These are phyloP conservation scores for Phoeniculus purpureus DNA, from an alignment of 2,797 vertebrate genomes.

Conservation along the genomic window DNA sequence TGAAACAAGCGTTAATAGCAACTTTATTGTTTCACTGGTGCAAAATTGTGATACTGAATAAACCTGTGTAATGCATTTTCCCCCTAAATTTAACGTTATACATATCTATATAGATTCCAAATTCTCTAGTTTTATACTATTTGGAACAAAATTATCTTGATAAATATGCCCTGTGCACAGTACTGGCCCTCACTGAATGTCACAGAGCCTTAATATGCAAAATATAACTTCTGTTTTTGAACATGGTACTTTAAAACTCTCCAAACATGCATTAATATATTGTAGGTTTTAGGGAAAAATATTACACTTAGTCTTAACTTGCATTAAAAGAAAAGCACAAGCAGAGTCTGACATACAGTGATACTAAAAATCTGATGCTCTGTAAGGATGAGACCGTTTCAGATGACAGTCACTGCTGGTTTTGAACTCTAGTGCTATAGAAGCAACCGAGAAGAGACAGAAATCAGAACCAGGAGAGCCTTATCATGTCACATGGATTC, in stretches of 20 bases:
- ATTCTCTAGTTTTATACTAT: constrained; percentile 80
- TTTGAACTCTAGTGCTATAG: constrained; percentile 70
- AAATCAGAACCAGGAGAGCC: constrained; percentile 11
- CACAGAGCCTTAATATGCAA: constrained; percentile 80
- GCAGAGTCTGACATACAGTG: constrained; percentile 71
- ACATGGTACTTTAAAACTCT: constrained; percentile 76
- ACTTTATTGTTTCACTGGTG: constrained; percentile 85
- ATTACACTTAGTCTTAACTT: constrained; percentile 72
- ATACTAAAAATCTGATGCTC: constrained; percentile 64
- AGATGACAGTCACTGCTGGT: constrained; percentile 64
- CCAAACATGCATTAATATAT: constrained; percentile 81
- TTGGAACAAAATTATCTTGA: constrained; percentile 79
- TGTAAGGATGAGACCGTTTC: constrained; percentile 61
- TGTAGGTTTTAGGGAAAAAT: constrained; percentile 75
- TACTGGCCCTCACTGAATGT: constrained; percentile 73
- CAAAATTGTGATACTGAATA: constrained; percentile 76
- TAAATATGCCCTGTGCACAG: constrained; percentile 78
- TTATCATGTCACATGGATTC: constrained; percentile 46
- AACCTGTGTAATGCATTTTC: constrained; percentile 80
- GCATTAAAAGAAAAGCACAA: constrained; percentile 71
- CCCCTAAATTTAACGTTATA: constrained; percentile 89
- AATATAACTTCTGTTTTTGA: constrained; percentile 80
- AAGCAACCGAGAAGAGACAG: constrained; percentile 64
- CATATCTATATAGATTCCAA: constrained; percentile 84
- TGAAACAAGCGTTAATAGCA: constrained; percentile 77